Evolutionary conservation across 2,797 vertebrate species (phyloP).

Genomic region (Arrhamphus sclerolepis): DNA sequence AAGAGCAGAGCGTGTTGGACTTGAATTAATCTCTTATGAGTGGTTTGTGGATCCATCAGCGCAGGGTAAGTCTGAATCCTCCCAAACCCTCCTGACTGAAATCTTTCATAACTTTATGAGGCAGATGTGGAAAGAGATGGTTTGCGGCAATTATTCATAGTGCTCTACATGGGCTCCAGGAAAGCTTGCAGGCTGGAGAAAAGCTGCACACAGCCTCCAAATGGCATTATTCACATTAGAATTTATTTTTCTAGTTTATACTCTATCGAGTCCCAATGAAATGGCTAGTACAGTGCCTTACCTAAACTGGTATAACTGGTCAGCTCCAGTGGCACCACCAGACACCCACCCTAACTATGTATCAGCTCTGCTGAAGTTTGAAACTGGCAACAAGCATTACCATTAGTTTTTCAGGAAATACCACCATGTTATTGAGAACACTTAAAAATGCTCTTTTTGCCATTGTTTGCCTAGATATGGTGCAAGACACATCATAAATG

Average conservation of each 20-base stretch:
- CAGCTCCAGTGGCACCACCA: too few species aligned
- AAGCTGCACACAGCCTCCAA: slow-evolving; percentile 1
- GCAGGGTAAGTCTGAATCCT: slow-evolving; percentile 40
- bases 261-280: neutral
- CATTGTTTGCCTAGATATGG: too few species aligned
- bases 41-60: slow-evolving; percentile 10
- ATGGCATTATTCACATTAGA: neutral
- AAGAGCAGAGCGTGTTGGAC: slow-evolving; percentile 9
- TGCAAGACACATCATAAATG: too few species aligned
- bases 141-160: slow-evolving; percentile 18
- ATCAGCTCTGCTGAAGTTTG: too few species aligned
- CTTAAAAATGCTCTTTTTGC: too few species aligned
- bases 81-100: slow-evolving; percentile 7
- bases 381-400: too few species aligned
- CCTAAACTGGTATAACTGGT: too few species aligned
- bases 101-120: neutral
- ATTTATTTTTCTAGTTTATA: neutral
- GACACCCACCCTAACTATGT: too few species aligned
- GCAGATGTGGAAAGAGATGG: slow-evolving; percentile 2
- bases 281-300: too few species aligned
- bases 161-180: slow-evolving; percentile 22
- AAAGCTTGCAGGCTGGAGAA: slow-evolving; percentile 32
- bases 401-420: too few species aligned
- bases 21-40: slow-evolving; percentile 7
- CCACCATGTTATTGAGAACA: too few species aligned